Evolutionary conservation across 2,888 invertebrate genomes (phyloP), one percentile per base, ranked within the genome.

Genomic region (Exephanes ischioxanthus): DNA sequence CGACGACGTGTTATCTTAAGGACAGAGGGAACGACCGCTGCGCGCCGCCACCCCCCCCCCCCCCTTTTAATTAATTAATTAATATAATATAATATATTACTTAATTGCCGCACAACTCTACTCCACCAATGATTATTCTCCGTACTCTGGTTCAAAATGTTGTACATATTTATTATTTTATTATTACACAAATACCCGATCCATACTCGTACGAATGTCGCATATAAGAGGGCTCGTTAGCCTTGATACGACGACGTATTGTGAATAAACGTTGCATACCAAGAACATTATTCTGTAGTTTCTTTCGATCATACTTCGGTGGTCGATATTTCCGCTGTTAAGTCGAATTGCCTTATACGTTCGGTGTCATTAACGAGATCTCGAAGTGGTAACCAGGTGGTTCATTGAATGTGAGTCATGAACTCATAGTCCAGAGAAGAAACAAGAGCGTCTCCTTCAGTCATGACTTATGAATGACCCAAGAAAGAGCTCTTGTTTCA

Each of bases 141-240:
- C 76, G 79, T 88, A 87, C 90, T 90, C 89, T 90, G 91, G 88
- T 91, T 90, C 89, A 88, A 89, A 88, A 84, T 87, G 89, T 89
- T 91, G 91, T 91, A 91, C 90, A 91, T 91, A 91, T 91, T 91
- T 92, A 91, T 91, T 91, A 84, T 88, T 79, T 81, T 82, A 83
- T 71, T 86, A 72, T 83, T 81, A 78, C 78, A 77, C 76, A 45
- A 76, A 73, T 66, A 80, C 63, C 53, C 82, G 71, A 67, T 85
- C 80, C 71, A 41, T 58, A 45, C 14, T 67, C 58, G 72, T 75
- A 80, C 75, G 45, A 58, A 81, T 83, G 55, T 80, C 83, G 55
- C 84, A 48, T 67, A 53, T 14, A 66, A 14, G 80, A 73, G 83
- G 41, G 41, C 26, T 19, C 33, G 63, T 61, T 58, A 41, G 67